A percentile compares a stretch with the other conserved stretches of the same genome.
phyloP scores from a whole-genome alignment of 1,140 invertebrate genomes.

The Cataglyphis hispanica region DNA sequence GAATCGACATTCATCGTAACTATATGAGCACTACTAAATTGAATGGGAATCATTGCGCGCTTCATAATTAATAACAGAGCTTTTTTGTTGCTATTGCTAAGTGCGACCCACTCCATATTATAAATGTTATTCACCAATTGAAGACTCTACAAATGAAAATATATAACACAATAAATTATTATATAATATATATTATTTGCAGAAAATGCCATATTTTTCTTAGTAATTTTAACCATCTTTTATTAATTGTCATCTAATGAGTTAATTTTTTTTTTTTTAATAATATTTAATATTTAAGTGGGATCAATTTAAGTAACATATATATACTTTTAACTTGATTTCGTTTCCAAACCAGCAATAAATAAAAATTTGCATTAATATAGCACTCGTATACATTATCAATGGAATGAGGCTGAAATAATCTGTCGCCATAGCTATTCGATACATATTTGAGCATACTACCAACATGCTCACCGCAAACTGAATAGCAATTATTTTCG shows the following conservation, averaged over 20 bases:
- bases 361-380: conserved; percentile 82
- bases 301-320: neutral
- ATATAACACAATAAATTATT: neutral
- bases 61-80: conserved; percentile 68
- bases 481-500: conserved; percentile 58
- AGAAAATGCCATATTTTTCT: neutral
- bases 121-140: conserved; percentile 58
- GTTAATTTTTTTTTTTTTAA: neutral
- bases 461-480: conserved; percentile 64
- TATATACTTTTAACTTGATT: conserved; percentile 79
- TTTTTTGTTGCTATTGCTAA: conserved; percentile 58
- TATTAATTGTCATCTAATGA: neutral
- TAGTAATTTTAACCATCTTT: neutral
- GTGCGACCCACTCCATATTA: conserved; percentile 65
- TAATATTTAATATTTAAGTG: conserved; percentile 4
- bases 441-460: conserved; percentile 66
- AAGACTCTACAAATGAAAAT: conserved; percentile 57
- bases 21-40: conserved; percentile 62
- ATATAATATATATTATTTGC: neutral
- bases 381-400: conserved; percentile 63
- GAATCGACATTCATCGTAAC: conserved; percentile 68
- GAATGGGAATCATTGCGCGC: conserved; percentile 60
- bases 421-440: conserved; percentile 78
- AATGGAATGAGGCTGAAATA: conserved; percentile 79
- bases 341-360: conserved; percentile 88